Evolutionary conservation across 2,888 invertebrate species (phyloP).

Genomic region (Noctuana brunneofusca): DNA sequence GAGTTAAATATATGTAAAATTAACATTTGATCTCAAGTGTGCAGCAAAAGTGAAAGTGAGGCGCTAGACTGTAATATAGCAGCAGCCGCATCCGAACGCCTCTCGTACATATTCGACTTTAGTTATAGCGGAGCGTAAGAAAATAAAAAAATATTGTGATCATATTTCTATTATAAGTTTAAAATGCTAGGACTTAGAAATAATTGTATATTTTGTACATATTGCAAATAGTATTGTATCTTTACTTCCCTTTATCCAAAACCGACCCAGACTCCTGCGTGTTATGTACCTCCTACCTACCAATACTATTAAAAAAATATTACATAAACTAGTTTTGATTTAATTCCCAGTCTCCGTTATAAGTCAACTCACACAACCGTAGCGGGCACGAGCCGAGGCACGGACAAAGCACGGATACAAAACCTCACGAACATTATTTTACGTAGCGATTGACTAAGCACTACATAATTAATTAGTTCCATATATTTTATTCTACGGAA

Average conservation of each 20-base stretch:
- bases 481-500: too few species aligned
- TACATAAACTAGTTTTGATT: conserved; percentile 67
- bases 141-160: conserved; percentile 82
- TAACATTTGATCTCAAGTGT: conserved; percentile 83
- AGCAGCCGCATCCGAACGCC: conserved; percentile 60
- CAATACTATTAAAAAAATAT: conserved; percentile 84
- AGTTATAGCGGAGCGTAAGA: conserved; percentile 69
- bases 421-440: too few species aligned
- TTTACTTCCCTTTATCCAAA: conserved; percentile 82
- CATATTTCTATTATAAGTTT: conserved; percentile 80
- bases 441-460: too few species aligned
- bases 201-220: conserved; percentile 84
- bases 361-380: too few species aligned
- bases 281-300: conserved; percentile 84
- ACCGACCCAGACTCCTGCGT: conserved; percentile 81
- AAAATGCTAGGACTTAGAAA: conserved; percentile 74
- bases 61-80: conserved; percentile 67
- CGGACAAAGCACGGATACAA: too few species aligned
- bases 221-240: conserved; percentile 83
- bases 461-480: too few species aligned
- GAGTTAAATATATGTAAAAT: conserved; percentile 77
- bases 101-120: conserved; percentile 53
- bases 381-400: too few species aligned
- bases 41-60: conserved; percentile 78
- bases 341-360: conserved; percentile 18